Evolutionary conservation across 2,113 vertebrate genomes (phyloP), one percentile per base, ranked within the genome.

Genomic region (Pseudorectes ferrugineus): DNA sequence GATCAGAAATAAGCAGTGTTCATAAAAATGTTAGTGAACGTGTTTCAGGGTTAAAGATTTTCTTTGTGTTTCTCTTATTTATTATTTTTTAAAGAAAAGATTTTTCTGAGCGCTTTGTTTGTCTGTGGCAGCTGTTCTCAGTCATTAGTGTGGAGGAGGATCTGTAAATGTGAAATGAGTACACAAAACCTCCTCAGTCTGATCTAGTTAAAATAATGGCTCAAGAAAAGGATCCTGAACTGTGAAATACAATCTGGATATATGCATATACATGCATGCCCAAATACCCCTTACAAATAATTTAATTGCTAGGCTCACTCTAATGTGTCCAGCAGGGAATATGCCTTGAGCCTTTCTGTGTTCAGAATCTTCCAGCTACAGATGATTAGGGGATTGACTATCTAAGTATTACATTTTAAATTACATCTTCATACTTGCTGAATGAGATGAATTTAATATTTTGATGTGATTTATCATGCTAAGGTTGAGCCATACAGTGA

Each of bases 131-230:
- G 81, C 74, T 95, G 82, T 92, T 95, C 62, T 81, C 77, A 87
- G 81, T 82, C 67, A 20, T 91, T 94, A 51, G 31, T 79, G 52
- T 93, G 74, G 87, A 93, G 66, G 42, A 95, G 63, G 92, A 93
- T 82, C 67, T 88, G 82, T 83, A 83, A 73, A 88, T 80, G 71
- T 70, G 63, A 92, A 85, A 80, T 48, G 51, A 80, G 28, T 88
- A 45, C 23, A 76, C 54, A 92, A 93, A 87, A 73, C 59, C 4
- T 1, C 85, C 66, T 93, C 49, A 80, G 49, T 55, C 43, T 77
- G 49, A 35, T 78, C 46, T 59, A 40, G 71, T 83, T 78, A 79
- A 89, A 79, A n/a, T 46, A 82, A 62, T 70, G 85, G 71, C 12
- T 55, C 38, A 89, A 80, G 85, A 72, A 73, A 67, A 76, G 38